Percentiles rank a stretch among this genome's conserved stretches.
Conservation (phyloP, 2,113 vertebrate genomes). For the Elaphurus davidianus region DNA sequence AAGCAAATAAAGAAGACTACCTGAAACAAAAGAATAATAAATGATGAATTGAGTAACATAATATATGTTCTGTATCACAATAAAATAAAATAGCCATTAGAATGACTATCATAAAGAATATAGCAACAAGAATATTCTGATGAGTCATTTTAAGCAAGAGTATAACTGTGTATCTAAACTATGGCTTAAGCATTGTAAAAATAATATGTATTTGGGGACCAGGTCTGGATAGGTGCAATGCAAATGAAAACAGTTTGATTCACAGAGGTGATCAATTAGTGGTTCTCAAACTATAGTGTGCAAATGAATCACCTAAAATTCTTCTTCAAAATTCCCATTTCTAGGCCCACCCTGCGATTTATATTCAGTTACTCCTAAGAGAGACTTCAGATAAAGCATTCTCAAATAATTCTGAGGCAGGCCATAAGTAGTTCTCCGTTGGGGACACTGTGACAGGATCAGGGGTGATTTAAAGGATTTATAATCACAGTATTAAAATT, state of each 20-base stretch:
- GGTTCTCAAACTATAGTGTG: not conserved
- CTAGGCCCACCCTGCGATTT: not conserved
- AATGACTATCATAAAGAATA: constrained; percentile 12
- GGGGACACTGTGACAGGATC: not conserved
- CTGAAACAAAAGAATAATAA: not conserved
- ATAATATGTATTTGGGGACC: not conserved
- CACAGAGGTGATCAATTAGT: not conserved
- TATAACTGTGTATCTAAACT: not conserved
- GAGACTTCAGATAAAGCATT: not conserved
- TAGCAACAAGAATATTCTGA: not conserved
- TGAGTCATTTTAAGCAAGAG: not conserved
- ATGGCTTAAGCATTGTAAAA: not conserved
- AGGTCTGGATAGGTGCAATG: not conserved
- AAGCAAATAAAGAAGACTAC: not conserved
- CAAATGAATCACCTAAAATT: not conserved
- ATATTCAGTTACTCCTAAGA: not conserved
- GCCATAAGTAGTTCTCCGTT: not conserved
- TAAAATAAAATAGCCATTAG: constrained; percentile 42
- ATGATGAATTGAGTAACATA: constrained; percentile 8
- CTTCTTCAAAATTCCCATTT: not conserved
- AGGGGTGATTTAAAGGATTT: not conserved
- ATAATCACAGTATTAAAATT: not conserved
- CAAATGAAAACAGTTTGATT: constrained; percentile 2
- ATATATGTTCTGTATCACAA: not conserved
- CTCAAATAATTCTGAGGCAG: not conserved